phyloP scores from a whole-genome alignment of 2,888 invertebrate genomes.

The Nomada fabriciana region DNA sequence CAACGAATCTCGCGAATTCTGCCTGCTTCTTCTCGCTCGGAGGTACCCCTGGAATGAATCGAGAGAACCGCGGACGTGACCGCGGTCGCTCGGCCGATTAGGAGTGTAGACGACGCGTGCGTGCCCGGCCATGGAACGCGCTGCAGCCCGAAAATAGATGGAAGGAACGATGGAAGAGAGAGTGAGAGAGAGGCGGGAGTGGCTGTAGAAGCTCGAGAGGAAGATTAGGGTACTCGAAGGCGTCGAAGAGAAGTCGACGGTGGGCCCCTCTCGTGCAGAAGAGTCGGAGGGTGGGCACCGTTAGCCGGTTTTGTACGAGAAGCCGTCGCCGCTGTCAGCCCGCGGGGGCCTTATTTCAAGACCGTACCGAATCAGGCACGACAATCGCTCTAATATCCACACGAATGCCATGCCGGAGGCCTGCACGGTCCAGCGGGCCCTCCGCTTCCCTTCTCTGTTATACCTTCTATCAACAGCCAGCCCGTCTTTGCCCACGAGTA shows the following conservation, averaged over 20 bases:
- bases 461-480: constrained; percentile 58
- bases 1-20: not conserved
- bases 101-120: constrained; percentile 15
- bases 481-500: constrained; percentile 57
- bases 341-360: constrained; percentile 79
- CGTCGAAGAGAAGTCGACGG: constrained; percentile 62
- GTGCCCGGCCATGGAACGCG: constrained; percentile 13
- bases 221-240: constrained; percentile 76
- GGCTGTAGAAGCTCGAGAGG: constrained; percentile 51
- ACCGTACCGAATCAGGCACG: constrained; percentile 81
- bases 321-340: constrained; percentile 77
- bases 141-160: constrained; percentile 21
- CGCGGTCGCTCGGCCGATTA: constrained; percentile 19
- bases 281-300: constrained; percentile 74
- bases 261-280: constrained; percentile 61
- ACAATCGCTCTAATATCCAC: constrained; percentile 81
- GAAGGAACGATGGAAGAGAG: not conserved
- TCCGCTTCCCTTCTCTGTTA: constrained; percentile 13
- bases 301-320: constrained; percentile 77
- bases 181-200: constrained; percentile 30
- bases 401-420: constrained; percentile 74
- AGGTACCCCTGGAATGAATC: not conserved
- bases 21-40: not conserved
- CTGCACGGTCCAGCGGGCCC: constrained; percentile 63
- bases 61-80: not conserved